These are phyloP conservation scores for Cydia pomonella DNA, from an alignment of 1,140 invertebrate genomes.

Conservation along the genomic window DNA sequence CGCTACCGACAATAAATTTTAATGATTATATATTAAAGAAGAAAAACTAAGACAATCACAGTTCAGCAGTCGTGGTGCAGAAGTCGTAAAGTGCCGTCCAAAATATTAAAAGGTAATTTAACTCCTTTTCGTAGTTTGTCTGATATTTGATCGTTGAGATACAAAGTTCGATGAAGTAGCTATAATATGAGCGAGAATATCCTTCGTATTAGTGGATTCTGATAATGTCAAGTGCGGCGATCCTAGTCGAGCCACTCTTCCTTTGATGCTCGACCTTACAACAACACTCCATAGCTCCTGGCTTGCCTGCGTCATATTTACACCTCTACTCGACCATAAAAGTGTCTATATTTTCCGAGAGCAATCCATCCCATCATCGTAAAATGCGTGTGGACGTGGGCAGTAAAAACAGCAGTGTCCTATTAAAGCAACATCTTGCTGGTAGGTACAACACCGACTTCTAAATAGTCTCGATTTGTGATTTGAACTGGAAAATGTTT, in stretches of 20 bases:
- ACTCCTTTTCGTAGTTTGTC: no score
- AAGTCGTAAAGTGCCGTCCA: no score
- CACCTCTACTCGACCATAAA: slow-evolving; percentile 53
- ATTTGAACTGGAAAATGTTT: background rate
- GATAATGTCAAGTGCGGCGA: background rate
- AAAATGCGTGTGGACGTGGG: slow-evolving; percentile 50
- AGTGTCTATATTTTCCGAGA: slow-evolving; percentile 60
- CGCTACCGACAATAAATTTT: no score
- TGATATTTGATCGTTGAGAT: no score
- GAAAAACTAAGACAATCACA: no score
- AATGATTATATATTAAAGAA: no score
- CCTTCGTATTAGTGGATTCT: background rate
- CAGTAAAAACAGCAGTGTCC: slow-evolving; percentile 54
- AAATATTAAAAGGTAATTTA: no score
- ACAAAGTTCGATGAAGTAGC: no score
- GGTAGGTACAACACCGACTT: slow-evolving; percentile 36
- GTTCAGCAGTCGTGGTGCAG: no score
- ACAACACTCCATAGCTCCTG: slow-evolving; percentile 24
- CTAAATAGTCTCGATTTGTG: background rate
- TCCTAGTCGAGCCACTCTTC: background rate
- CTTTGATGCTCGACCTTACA: slow-evolving; percentile 16
- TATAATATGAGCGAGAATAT: no score
- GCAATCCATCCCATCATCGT: slow-evolving; percentile 59
- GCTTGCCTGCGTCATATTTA: slow-evolving; percentile 44
- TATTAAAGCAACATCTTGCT: slow-evolving; percentile 44